These are phyloP conservation scores for Idris sp. DNA, from an alignment of 1,140 invertebrate genomes.

Conservation along the genomic window DNA sequence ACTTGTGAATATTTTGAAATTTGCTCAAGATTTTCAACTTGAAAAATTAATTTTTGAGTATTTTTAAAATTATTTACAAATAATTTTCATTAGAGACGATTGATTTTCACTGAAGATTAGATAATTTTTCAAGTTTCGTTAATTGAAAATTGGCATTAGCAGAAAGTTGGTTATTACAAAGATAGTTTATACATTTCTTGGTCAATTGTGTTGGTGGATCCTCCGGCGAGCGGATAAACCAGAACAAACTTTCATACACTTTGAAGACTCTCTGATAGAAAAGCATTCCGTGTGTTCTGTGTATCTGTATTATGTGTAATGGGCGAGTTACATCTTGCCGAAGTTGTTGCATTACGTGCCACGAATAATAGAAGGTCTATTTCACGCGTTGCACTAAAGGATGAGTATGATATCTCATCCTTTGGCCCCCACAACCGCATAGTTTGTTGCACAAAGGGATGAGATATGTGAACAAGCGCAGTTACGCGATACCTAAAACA, in stretches of 20 bases:
- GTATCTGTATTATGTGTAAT: conserved; percentile 48
- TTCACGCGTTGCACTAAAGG: conserved; percentile 44
- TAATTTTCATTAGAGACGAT: no score
- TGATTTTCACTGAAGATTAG: no score
- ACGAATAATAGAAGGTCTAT: conserved; percentile 48
- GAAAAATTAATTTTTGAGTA: no score
- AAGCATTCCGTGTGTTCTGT: conserved; percentile 35
- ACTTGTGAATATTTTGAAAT: no score
- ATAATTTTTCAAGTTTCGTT: no score
- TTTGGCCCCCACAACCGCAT: conserved; percentile 34
- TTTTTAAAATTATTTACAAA: no score
- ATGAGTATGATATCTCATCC: conserved; percentile 37
- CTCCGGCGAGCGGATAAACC: conserved; percentile 9
- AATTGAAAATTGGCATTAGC: no score
- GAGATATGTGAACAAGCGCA: conserved; percentile 31
- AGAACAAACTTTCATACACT: conserved; percentile 21
- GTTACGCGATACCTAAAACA: conserved; percentile 36
- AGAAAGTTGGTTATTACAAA: no score
- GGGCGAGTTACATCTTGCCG: conserved; percentile 48
- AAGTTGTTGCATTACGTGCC: conserved; percentile 52
- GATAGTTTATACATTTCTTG: no score
- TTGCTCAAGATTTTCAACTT: no score
- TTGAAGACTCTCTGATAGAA: conserved; percentile 44
- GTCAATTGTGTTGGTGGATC: no score
- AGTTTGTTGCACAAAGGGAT: conserved; percentile 54